Evolutionary conservation across 64 coral and sea anemone species (phyloP), one percentile per base, ranked within the genome.

Genomic region (Montipora sp.): DNA sequence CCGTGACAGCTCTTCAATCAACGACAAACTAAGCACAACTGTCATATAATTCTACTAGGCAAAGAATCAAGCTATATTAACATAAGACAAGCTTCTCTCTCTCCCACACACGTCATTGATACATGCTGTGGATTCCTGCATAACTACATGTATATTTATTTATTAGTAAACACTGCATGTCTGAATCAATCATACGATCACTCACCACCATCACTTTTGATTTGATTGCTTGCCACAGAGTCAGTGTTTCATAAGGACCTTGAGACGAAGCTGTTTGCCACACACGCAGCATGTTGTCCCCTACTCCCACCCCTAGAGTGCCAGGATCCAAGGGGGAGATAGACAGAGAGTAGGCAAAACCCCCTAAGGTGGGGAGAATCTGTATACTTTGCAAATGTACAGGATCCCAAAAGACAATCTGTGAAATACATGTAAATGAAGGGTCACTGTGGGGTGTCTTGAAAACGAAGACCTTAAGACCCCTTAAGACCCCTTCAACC

Each of bases 221-320:
- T 60, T 88, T 93, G 73, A 99, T 96, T 81, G 94, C 94, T 84
- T 95, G 98, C 98, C 98, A 99, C n/a, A 99, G 83, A 66, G 83
- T 94, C 51, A 89, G 43, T 8, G 94, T 22, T 87, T 92, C 92
- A 90, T 92, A 99, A 4, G 88, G 77, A 1, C 82, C 59, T 21
- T 16, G 24, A 12, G 76, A 63, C 22, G 90, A 75, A 7, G 81
- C 53, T 50, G 94, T 90, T 59, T 94, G 80, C 98, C 98, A 99
- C 51, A 99, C 77, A 73, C 98, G 89, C 47, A 99, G 88, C 94
- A 96, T 99, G 70, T 94, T 96, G 79, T 99, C 98, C 19, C 98
- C 98, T 10, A 99, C 98, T 14, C 94, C 98, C 78, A 99, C 22
- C 11, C 94, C 98, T 47, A 99, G 23, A 9, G 90, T 89, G 2